A percentile compares a stretch with the other conserved stretches of the same genome.
Conservation (phyloP, 1,140 invertebrate genomes). For the Caenorhabditis elegans region WBcel235 BX284604.4:11454001-11454500, state of each 20-base stretch:
- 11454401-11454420: neutral
- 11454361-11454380: slow-evolving; percentile 8
- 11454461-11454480: neutral
- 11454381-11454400: neutral
- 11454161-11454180: neutral
- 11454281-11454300: neutral
- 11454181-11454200: too few species aligned
- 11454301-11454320: too few species aligned
- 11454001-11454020: too few species aligned
- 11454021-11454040: too few species aligned
- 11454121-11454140: too few species aligned
- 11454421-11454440: neutral
- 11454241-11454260: neutral
- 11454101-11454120: neutral
- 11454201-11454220: too few species aligned
- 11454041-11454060: too few species aligned
- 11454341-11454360: slow-evolving; percentile 30
- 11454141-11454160: neutral
- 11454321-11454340: neutral
- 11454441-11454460: neutral
- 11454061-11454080: too few species aligned
- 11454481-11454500: neutral
- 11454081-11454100: too few species aligned
- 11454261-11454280: neutral
- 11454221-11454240: neutral